phyloP scores from a whole-genome alignment of 2,113 vertebrate genomes.

The Microcebus murinus region DNA sequence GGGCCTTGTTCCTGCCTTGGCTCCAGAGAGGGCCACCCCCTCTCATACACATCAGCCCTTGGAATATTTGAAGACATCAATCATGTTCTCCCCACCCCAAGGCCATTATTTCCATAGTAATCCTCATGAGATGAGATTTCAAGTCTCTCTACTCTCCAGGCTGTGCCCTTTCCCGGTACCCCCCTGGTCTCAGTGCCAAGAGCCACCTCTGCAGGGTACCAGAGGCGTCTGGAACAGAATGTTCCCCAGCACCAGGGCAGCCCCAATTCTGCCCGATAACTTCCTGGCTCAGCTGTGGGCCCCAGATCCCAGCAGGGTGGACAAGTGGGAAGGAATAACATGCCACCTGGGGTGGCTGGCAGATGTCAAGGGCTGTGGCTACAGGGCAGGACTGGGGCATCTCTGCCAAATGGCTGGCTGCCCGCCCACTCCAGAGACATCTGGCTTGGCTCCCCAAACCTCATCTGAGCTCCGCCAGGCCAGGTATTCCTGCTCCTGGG shows the following conservation, averaged over 20 bases:
- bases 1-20: background rate
- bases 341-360: background rate
- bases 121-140: background rate
- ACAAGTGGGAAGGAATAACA: background rate
- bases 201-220: slow-evolving; percentile 23
- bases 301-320: background rate
- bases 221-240: slow-evolving; percentile 44
- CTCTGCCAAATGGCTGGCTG: slow-evolving; percentile 6
- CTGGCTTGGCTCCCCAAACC: background rate
- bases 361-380: background rate
- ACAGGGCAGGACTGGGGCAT: background rate
- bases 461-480: background rate
- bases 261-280: background rate
- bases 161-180: slow-evolving; percentile 9
- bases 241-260: slow-evolving; percentile 29
- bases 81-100: background rate
- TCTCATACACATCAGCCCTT: background rate
- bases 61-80: slow-evolving; percentile 19
- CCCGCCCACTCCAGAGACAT: background rate
- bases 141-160: background rate
- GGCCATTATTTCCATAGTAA: background rate
- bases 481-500: background rate
- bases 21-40: background rate
- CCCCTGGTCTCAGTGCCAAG: background rate
- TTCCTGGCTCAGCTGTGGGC: background rate